phyloP scores from a whole-genome alignment of 2,797 vertebrate species.

The Pseudopleuronectes americanus region DNA sequence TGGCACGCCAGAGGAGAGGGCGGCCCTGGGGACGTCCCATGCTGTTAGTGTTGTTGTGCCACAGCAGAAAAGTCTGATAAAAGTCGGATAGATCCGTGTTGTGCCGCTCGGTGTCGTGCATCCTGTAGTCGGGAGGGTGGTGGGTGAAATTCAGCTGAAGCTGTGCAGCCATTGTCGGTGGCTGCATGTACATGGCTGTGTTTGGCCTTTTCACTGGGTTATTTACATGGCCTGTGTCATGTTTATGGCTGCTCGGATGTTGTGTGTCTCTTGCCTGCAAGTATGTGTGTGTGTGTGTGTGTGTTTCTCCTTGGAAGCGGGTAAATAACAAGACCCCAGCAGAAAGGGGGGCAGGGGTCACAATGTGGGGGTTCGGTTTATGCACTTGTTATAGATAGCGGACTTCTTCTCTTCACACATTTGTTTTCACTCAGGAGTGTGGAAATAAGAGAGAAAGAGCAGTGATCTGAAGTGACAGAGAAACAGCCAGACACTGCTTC shows the following conservation, averaged over 20 bases:
- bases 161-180: constrained; percentile 13
- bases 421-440: constrained; percentile 9
- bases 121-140: not conserved
- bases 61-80: not conserved
- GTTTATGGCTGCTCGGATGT: constrained; percentile 68
- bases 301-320: constrained; percentile 56
- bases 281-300: not conserved
- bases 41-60: constrained; percentile 22
- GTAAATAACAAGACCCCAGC: constrained; percentile 59
- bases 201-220: constrained; percentile 18
- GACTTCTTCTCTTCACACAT: constrained; percentile 8
- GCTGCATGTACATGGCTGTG: not conserved
- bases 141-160: not conserved
- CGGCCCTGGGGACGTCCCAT: constrained; percentile 46
- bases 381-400: constrained; percentile 71
- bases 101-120: not conserved
- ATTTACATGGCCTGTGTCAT: constrained; percentile 52
- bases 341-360: constrained; percentile 42
- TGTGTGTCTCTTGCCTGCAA: constrained; percentile 33
- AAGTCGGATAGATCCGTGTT: not conserved
- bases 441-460: not conserved
- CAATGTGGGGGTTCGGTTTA: constrained; percentile 54
- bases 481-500: too few relatives aligned
- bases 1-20: constrained; percentile 51
- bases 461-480: not conserved